Evolutionary conservation across 2,797 vertebrate species (phyloP).

Genomic region (Diplodus puntazzo): DNA sequence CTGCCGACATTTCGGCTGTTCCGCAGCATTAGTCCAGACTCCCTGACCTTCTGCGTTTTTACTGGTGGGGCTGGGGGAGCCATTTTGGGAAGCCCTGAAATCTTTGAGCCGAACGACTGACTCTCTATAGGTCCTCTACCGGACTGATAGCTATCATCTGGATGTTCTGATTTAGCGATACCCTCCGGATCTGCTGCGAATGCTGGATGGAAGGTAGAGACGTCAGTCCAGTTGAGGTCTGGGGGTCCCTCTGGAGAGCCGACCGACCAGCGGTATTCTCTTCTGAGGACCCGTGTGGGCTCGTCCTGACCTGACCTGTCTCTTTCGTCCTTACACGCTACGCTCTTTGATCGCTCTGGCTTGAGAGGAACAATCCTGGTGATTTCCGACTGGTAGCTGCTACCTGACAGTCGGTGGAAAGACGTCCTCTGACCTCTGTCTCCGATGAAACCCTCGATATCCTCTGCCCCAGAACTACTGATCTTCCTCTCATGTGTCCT

Average conservation of each 20-base stretch:
- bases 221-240: slow-evolving; percentile 78
- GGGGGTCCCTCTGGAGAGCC: slow-evolving; percentile 80
- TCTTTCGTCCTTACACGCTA: slow-evolving; percentile 80
- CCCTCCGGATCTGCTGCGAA: slow-evolving; percentile 59
- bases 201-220: slow-evolving; percentile 63
- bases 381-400: slow-evolving; percentile 81
- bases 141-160: slow-evolving; percentile 59
- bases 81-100: slow-evolving; percentile 78
- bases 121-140: slow-evolving; percentile 68
- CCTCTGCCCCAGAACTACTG: slow-evolving; percentile 81
- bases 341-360: slow-evolving; percentile 84
- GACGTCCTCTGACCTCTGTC: slow-evolving; percentile 80
- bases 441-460: slow-evolving; percentile 72
- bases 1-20: slow-evolving; percentile 84
- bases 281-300: slow-evolving; percentile 62
- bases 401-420: slow-evolving; percentile 77
- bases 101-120: slow-evolving; percentile 74
- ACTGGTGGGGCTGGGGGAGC: slow-evolving; percentile 85
- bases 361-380: slow-evolving; percentile 87
- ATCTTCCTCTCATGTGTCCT: slow-evolving; percentile 81
- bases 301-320: slow-evolving; percentile 75
- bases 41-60: slow-evolving; percentile 87
- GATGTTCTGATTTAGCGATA: slow-evolving; percentile 62
- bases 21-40: slow-evolving; percentile 86
- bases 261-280: slow-evolving; percentile 84